A percentile compares a stretch with the other conserved stretches of the same genome.
phyloP scores from a whole-genome alignment of 2,888 invertebrate genomes.

The Andrena bucephala region DNA sequence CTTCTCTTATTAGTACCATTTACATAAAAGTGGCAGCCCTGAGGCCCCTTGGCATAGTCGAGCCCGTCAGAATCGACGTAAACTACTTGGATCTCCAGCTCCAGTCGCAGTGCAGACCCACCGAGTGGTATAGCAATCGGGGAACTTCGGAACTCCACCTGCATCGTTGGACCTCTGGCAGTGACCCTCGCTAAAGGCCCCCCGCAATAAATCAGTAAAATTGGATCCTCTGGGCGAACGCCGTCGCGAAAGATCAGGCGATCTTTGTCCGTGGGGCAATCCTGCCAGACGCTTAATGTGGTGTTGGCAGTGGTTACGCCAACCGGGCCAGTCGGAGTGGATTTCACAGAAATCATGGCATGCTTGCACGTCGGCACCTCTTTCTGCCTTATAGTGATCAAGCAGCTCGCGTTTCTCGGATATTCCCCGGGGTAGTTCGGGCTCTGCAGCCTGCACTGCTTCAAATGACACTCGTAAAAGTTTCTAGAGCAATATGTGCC shows the following conservation, averaged over 20 bases:
- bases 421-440: conserved; percentile 97
- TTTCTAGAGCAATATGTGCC: conserved; percentile 94
- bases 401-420: conserved; percentile 95
- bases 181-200: conserved; percentile 93
- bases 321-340: conserved; percentile 69
- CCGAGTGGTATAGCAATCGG: conserved; percentile 92
- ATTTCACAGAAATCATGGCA: conserved; percentile 93
- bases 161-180: conserved; percentile 91
- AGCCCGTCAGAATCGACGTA: conserved; percentile 95
- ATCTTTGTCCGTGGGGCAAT: conserved; percentile 93
- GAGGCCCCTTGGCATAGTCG: conserved; percentile 90
- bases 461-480: conserved; percentile 94
- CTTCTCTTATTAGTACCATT: conserved; percentile 88
- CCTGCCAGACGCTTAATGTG: conserved; percentile 91
- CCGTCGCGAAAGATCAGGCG: conserved; percentile 95
- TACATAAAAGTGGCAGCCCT: conserved; percentile 82
- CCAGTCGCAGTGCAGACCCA: conserved; percentile 91
- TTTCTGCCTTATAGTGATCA: conserved; percentile 94
- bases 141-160: conserved; percentile 95
- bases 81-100: conserved; percentile 94
- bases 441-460: conserved; percentile 94
- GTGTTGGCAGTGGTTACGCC: conserved; percentile 67
- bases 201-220: conserved; percentile 94
- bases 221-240: conserved; percentile 92
- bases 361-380: conserved; percentile 95